These are phyloP conservation scores for Gracilinanus agilis DNA, from an alignment of 2,113 vertebrate genomes.

Conservation along the genomic window DNA sequence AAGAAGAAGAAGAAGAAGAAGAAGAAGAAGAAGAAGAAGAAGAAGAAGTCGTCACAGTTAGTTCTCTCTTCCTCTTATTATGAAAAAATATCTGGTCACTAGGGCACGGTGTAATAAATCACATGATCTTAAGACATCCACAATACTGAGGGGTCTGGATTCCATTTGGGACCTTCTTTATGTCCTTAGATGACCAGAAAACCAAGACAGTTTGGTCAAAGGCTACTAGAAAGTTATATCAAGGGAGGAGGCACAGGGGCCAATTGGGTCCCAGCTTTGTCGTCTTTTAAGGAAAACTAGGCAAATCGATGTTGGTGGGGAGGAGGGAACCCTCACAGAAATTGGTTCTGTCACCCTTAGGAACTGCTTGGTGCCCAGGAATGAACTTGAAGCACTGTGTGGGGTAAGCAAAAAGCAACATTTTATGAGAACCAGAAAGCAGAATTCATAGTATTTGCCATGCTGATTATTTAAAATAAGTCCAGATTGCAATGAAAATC, in stretches of 20 bases:
- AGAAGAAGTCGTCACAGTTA: not conserved
- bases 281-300: not conserved
- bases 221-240: not conserved
- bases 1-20: too few species aligned
- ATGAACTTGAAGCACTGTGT: not conserved
- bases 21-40: too few species aligned
- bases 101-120: not conserved
- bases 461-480: slow-evolving; percentile 3
- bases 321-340: not conserved
- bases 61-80: not conserved
- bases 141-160: not conserved
- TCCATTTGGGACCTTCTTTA: not conserved
- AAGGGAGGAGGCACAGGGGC: not conserved
- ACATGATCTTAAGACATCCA: not conserved
- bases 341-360: not conserved
- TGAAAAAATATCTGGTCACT: not conserved
- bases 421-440: not conserved
- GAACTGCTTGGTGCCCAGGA: not conserved
- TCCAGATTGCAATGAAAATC: not conserved
- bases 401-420: not conserved
- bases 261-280: not conserved
- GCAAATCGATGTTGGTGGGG: not conserved
- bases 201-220: not conserved
- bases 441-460: not conserved
- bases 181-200: not conserved